Base-by-base conservation (phyloP, 2,888 invertebrate genomes). In the Ophraella communa region DNA sequence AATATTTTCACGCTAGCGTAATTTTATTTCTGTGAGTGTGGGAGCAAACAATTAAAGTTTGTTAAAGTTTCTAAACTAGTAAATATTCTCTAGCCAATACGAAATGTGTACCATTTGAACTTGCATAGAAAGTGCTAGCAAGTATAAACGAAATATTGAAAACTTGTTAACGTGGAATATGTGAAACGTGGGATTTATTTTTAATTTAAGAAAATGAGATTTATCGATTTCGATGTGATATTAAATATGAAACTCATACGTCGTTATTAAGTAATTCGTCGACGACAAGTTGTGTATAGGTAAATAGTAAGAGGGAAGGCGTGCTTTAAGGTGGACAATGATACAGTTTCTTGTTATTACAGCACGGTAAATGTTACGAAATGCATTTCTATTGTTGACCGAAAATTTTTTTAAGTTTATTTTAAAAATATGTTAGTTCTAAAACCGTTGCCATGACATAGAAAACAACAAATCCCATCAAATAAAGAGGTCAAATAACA, bases 101-200 rank as follows among this genome's bases (percentile, higher is more conserved):
- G 17, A 11, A n/a, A n/a, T n/a, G n/a, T n/a, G n/a, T n/a, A 45
- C 44, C 44, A 45, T 56, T 56, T 45, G 27, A 27, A 27, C 42
- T 55, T 55, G 27, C 44, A 55, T 56, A 44, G 56, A 56, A 55
- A 56, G 56, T 45, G 5, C 44, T 45, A n/a, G 44, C 18, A 27
- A 53, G n/a, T n/a, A 21, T 18, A 44, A 56, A 56, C 30, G 44
- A 56, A 56, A 44, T 56, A 56, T 56, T 20, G n/a, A 56, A 56
- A 44, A 45, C 18, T 54, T 39, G 54, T 54, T 54, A 54, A 54
- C 39, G 54, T 39, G n/a, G 54, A 39, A 54, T 42, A 20, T 49
- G 11, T 35, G 44, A 27, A 14, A 5, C 3, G 33, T 33, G 33
- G 10, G 1, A n/a, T 35, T 24, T 24, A 4, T 24, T 24, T 24